Evolutionary conservation across 2,888 invertebrate species (phyloP), one percentile per base, ranked within the genome.

Genomic region (Byasa hedistus): DNA sequence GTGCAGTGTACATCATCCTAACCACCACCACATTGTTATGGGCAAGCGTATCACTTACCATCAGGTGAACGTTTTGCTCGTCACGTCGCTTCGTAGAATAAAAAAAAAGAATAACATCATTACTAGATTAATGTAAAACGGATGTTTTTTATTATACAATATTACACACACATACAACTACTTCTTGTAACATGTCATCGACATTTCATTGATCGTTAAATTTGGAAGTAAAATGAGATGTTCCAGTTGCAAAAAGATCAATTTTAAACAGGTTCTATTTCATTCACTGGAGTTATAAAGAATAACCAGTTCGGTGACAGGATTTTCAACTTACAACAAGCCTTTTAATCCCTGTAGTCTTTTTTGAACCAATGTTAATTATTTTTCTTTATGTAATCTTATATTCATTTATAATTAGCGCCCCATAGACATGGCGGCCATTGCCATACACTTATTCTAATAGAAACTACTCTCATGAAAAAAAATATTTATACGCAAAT

Each of bases 201-300:
- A 48, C 48, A 48, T 48, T 19, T 51, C 15, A 58, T 58, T 39
- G 58, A 39, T 5, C 39, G 36, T 12, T 64, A 52, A 64, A 59
- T 60, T 60, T 51, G 62, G 55, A 62, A 55, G 55, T 62, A 56
- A 62, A 62, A 62, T 62, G 15, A 62, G 62, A 44, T 44, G 19
- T 36, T n/a, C n/a, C 56, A 27, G 32, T 61, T 22, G 23, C 55
- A 62, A 55, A 58, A 22, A 22, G 23, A 52, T 54, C 19, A 55
- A n/a, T 54, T 36, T 21, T 1, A 56, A 62, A 62, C 62, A 44
- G 52, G 21, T 54, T 54, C n/a, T 15, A 32, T 22, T 62, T 57
- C 57, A 63, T 63, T 63, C 63, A 48, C 22, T 12, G 8, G 44
- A 39, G 48, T 57, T 22, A 63, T 56, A 56, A 62, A 61, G 55